Conservation (phyloP, 2,888 invertebrate genomes). For the Allolobophora icterica region DNA sequence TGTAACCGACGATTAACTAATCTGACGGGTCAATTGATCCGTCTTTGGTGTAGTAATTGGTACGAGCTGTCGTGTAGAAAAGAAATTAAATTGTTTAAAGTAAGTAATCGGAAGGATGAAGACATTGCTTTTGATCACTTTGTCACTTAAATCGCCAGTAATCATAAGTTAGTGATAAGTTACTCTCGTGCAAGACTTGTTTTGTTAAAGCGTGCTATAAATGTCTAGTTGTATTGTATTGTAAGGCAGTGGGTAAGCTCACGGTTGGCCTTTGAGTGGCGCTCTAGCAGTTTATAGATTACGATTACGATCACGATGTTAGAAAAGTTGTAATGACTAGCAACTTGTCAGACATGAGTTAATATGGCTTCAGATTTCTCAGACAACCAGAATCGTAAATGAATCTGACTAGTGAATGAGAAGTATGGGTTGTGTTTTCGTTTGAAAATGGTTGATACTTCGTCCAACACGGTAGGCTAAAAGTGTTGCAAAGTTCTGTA, state of each 20-base stretch:
- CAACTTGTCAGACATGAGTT: background rate
- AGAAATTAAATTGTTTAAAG: background rate
- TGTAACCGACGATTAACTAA: background rate
- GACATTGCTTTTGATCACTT: background rate
- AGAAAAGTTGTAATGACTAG: background rate
- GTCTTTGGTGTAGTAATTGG: background rate
- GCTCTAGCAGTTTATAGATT: no score
- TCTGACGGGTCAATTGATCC: background rate
- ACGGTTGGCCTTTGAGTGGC: no score
- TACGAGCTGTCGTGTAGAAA: background rate
- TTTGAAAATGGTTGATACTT: background rate
- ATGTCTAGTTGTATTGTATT: no score
- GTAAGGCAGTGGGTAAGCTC: background rate
- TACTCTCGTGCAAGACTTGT: no score
- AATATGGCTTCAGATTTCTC: background rate
- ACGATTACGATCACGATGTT: no score
- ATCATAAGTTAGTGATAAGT: background rate
- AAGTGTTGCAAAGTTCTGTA: no score
- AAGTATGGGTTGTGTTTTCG: background rate
- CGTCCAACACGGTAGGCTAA: no score
- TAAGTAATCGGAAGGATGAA: background rate
- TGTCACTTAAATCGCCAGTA: background rate
- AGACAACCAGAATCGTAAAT: background rate
- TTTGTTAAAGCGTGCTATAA: no score
- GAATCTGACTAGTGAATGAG: background rate